A percentile compares a stretch with the other conserved stretches of the same genome.
Conservation (phyloP, 2,797 vertebrate species). For the Capromys pilorides region DNA sequence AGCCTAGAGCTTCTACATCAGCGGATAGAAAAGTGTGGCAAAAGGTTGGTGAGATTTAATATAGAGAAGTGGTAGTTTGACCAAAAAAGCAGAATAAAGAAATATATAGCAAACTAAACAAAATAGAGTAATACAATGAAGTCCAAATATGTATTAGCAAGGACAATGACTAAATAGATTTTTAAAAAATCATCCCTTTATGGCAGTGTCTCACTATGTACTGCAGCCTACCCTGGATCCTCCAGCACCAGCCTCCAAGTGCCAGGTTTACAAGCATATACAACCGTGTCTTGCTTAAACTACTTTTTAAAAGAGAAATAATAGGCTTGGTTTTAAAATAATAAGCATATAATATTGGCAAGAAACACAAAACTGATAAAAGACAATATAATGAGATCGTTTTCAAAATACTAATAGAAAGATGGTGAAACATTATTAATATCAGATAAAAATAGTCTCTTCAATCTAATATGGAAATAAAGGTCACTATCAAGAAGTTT, state of each 20-base stretch:
- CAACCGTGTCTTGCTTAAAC: not conserved
- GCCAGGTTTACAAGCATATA: not conserved
- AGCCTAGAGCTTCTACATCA: conserved; percentile 23
- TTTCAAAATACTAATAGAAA: conserved; percentile 44
- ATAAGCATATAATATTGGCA: not conserved
- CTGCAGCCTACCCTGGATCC: not conserved
- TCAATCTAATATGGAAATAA: conserved; percentile 50
- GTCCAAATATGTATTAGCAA: conserved; percentile 6
- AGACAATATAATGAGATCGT: not conserved
- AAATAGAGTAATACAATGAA: conserved; percentile 40
- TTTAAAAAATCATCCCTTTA: not conserved
- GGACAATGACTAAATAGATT: not conserved
- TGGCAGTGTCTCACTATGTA: not conserved
- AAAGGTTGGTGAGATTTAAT: not conserved
- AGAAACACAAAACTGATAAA: conserved; percentile 37
- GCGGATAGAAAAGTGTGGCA: not conserved
- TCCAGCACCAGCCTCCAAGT: not conserved
- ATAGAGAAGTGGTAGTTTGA: not conserved
- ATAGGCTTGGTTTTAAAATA: conserved; percentile 37
- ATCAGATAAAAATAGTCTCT: conserved; percentile 34
- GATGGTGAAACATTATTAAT: conserved; percentile 5
- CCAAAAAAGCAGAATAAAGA: not conserved
- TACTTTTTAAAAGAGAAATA: not conserved
- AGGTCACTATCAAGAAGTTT: not conserved
- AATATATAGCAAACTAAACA: not conserved